These are phyloP conservation scores for Dolichotis patagonum DNA, from an alignment of 2,113 vertebrate genomes.

Conservation along the genomic window DNA sequence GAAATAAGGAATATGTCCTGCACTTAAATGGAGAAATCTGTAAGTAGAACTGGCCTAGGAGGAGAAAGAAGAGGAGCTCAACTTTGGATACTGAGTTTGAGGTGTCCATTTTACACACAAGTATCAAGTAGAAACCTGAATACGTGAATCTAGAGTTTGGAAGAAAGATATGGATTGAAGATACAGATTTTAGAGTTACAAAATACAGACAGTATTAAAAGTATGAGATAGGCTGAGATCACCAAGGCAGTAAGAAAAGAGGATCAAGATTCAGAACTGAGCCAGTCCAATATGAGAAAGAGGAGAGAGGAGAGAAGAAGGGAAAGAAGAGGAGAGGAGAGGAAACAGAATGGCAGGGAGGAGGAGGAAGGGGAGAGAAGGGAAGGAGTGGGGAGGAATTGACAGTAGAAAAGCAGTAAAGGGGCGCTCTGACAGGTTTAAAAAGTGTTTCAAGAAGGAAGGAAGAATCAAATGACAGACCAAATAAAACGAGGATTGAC, in stretches of 20 bases:
- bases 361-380: too few species aligned
- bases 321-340: too few species aligned
- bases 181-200: neutral
- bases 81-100: neutral
- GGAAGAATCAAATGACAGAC: neutral
- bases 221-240: neutral
- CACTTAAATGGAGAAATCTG: neutral
- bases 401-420: neutral
- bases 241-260: neutral
- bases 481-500: neutral
- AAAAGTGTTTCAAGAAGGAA: neutral
- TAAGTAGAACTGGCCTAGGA: neutral
- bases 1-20: neutral
- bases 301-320: neutral
- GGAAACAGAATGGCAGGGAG: too few species aligned
- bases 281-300: neutral
- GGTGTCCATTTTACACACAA: neutral
- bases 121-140: neutral
- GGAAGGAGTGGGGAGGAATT: too few species aligned
- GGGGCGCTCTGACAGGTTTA: neutral
- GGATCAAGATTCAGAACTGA: neutral
- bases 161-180: neutral
- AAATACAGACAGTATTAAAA: neutral
- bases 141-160: neutral
- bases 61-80: neutral